Conservation (phyloP, 30 jellyfish, hydroid and myxozoan species). For the Aurelia aurita complex sp. Pacific region DNA sequence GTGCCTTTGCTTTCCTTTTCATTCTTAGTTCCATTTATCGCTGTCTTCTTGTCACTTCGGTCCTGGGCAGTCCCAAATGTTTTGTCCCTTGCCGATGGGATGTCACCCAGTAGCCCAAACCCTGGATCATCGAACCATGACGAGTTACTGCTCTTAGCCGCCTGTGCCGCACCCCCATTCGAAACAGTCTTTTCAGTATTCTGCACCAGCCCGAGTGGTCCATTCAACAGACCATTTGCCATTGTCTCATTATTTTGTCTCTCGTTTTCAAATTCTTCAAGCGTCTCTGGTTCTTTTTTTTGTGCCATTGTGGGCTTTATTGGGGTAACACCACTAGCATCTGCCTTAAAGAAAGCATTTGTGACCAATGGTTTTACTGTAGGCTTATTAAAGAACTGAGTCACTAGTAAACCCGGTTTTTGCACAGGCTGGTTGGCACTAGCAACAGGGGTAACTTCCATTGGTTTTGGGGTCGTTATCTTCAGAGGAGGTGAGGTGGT, state of each 20-base stretch:
- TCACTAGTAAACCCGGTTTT: too few relatives aligned
- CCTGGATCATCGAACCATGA: slow-evolving; percentile 31
- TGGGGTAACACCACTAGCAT: slow-evolving; percentile 41
- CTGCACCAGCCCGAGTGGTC: background rate
- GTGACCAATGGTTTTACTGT: background rate
- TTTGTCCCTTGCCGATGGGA: slow-evolving; percentile 34
- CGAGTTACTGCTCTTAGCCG: background rate
- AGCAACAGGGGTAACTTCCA: background rate
- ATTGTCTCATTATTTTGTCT: slow-evolving; percentile 1
- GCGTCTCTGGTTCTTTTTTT: slow-evolving; percentile 65
- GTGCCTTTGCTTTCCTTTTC: background rate
- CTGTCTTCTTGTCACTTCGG: background rate
- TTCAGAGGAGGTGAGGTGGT: slow-evolving; percentile 26
- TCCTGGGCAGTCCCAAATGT: slow-evolving; percentile 14
- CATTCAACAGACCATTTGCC: background rate
- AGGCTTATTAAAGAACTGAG: background rate
- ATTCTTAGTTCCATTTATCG: background rate
- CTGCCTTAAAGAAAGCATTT: background rate
- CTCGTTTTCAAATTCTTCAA: slow-evolving; percentile 74
- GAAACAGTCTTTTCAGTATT: background rate
- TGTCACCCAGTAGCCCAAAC: slow-evolving; percentile 62
- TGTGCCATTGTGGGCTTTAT: slow-evolving; percentile 37
- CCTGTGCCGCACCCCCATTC: background rate
- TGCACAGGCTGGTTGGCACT: too few relatives aligned
- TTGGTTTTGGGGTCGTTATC: background rate